Percentiles rank a stretch among this genome's conserved stretches.
phyloP scores from a whole-genome alignment of 2,113 vertebrate genomes.

The Erythrolamprus reginae region DNA sequence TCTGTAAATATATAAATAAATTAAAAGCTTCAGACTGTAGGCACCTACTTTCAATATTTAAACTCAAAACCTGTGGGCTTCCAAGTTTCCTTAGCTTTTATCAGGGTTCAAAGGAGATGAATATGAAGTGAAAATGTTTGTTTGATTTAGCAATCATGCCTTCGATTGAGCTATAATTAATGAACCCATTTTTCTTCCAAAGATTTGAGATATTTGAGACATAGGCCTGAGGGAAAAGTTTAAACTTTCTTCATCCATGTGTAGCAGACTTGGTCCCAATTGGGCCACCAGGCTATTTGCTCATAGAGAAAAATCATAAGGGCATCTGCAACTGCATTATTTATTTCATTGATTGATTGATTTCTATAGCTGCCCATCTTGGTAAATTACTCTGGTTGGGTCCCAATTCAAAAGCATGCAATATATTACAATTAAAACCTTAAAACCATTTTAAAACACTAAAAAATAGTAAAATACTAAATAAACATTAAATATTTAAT shows the following conservation, averaged over 20 bases:
- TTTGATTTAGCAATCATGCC: not conserved
- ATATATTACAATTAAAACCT: no score
- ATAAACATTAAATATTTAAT: no score
- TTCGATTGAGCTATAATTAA: not conserved
- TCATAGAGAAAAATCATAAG: not conserved
- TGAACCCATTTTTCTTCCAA: not conserved
- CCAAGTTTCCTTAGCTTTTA: not conserved
- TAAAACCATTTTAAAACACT: no score
- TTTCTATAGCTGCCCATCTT: no score
- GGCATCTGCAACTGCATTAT: not conserved
- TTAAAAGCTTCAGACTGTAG: not conserved
- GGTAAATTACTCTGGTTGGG: no score
- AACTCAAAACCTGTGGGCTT: not conserved
- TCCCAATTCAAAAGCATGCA: no score
- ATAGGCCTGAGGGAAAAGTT: not conserved
- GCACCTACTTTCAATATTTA: not conserved
- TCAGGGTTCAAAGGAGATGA: not conserved
- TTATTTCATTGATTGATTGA: not conserved
- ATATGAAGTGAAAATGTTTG: not conserved
- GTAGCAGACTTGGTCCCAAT: not conserved
- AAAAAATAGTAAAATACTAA: no score
- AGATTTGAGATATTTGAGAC: not conserved
- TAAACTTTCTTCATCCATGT: not conserved
- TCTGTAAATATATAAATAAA: not conserved
- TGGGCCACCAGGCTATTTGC: not conserved